These are phyloP conservation scores for Ctenosaura bakeri DNA, from an alignment of 2,797 vertebrate species.

Conservation along the genomic window DNA sequence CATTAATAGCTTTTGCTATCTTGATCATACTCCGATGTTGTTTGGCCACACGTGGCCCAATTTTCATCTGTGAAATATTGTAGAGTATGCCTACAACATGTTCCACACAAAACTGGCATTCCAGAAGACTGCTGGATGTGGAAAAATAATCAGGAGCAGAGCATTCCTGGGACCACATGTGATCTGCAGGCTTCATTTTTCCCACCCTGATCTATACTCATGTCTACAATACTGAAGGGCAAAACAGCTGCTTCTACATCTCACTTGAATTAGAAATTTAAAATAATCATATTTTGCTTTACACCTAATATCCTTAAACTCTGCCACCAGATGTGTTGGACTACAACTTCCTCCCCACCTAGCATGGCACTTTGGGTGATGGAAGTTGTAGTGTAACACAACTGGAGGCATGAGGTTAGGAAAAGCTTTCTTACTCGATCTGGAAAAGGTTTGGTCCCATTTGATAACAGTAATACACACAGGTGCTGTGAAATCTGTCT, in stretches of 20 bases:
- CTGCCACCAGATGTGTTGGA: background rate
- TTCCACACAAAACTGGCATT: too few species aligned
- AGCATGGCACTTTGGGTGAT: background rate
- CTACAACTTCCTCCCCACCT: background rate
- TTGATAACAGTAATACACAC: background rate
- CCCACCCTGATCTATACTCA: background rate
- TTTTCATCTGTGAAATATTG: too few species aligned
- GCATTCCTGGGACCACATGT: too few species aligned
- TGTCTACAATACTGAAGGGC: background rate
- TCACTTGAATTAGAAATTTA: background rate
- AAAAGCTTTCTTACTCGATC: background rate
- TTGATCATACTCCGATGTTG: too few species aligned
- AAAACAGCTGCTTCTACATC: background rate
- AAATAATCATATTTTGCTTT: slow-evolving; percentile 8
- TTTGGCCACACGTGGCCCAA: too few species aligned
- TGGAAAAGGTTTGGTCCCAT: background rate
- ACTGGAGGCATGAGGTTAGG: background rate
- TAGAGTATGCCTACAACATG: too few species aligned
- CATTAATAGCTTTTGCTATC: too few species aligned
- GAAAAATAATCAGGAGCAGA: too few species aligned
- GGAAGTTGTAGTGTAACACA: background rate
- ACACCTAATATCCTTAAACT: background rate
- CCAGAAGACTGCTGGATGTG: too few species aligned
- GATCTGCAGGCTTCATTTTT: too few species aligned
- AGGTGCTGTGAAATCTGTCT: background rate